These are phyloP conservation scores for Eilema caniola DNA, from an alignment of 2,888 invertebrate species.

Conservation along the genomic window DNA sequence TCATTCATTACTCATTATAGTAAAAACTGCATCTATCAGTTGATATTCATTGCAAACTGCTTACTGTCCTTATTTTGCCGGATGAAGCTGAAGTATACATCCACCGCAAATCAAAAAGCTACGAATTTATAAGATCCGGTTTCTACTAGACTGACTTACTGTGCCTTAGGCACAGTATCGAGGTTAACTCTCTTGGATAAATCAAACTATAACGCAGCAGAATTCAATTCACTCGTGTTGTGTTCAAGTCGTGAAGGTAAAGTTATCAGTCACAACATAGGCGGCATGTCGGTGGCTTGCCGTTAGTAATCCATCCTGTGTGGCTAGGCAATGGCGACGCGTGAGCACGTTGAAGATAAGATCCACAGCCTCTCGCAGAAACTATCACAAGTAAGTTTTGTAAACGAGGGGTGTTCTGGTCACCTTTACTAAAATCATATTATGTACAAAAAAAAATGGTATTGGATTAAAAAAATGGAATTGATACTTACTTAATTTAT, in stretches of 20 bases:
- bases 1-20: conserved; percentile 22
- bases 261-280: conserved; percentile 71
- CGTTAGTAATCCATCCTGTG: conserved; percentile 83
- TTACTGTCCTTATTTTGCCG: neutral
- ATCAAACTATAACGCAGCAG: neutral
- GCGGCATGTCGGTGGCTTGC: conserved; percentile 75
- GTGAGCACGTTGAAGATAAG: conserved; percentile 91
- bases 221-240: conserved; percentile 4
- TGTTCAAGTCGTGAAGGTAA: conserved; percentile 4
- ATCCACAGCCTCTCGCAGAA: conserved; percentile 91
- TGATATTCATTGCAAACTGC: too few species aligned
- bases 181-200: neutral
- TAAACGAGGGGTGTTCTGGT: conserved; percentile 64
- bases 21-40: neutral
- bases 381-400: conserved; percentile 90
- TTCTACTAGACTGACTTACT: neutral
- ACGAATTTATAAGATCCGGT: neutral
- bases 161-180: neutral
- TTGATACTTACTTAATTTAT: too few species aligned
- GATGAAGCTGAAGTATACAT: too few species aligned
- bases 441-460: neutral
- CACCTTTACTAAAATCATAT: conserved; percentile 28
- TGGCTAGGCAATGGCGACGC: conserved; percentile 90
- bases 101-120: too few species aligned
- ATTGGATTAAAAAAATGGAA: too few species aligned